These are phyloP conservation scores for Ceyx cyanopectus DNA, from an alignment of 2,113 vertebrate species.

Conservation along the genomic window DNA sequence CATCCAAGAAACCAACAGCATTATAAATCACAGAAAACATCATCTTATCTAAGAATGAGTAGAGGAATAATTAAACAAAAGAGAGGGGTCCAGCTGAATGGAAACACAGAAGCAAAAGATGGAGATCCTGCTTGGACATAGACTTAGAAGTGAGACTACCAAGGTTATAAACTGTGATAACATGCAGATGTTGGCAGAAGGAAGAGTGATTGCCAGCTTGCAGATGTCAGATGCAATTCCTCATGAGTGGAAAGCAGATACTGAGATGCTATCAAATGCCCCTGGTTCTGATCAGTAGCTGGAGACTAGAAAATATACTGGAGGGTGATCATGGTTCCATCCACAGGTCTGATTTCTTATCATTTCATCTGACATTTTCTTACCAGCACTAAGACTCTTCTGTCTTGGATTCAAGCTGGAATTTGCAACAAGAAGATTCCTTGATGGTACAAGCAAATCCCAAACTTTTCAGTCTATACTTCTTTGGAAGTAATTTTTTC, in stretches of 20 bases:
- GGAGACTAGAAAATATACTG: neutral
- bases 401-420: neutral
- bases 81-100: neutral
- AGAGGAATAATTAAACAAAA: neutral
- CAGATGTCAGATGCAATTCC: neutral
- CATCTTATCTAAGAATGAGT: neutral
- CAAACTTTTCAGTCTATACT: neutral
- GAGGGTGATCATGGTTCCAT: neutral
- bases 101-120: neutral
- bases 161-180: neutral
- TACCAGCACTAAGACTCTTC: neutral
- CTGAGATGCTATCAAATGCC: neutral
- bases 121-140: neutral
- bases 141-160: neutral
- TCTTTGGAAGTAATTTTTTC: neutral
- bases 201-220: neutral
- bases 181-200: neutral
- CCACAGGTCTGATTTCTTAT: neutral
- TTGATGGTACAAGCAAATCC: neutral
- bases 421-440: neutral
- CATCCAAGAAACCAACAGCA: neutral
- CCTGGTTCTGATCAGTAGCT: neutral
- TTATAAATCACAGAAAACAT: neutral
- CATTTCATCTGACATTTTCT: neutral
- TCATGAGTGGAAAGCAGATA: neutral